Percentiles rank a stretch among this genome's conserved stretches.
Conservation (phyloP, 2,797 vertebrate species). For the Phalanger gymnotis region DNA sequence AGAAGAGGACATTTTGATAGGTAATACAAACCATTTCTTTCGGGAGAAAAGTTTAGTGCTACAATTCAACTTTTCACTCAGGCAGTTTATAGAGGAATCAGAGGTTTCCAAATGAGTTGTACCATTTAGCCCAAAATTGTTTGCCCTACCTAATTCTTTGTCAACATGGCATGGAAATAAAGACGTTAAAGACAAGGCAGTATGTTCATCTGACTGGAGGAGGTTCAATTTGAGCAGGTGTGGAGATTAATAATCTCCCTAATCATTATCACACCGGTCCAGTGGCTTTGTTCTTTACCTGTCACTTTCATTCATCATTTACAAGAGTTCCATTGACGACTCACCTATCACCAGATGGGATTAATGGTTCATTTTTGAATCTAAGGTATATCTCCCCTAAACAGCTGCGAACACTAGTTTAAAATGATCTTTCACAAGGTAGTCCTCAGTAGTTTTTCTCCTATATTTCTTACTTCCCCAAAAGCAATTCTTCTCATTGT, state of each 20-base stretch:
- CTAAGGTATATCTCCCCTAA: constrained; percentile 38
- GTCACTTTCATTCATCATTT: constrained; percentile 72
- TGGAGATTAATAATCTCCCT: constrained; percentile 21
- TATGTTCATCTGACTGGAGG: constrained; percentile 56
- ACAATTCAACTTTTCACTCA: not conserved
- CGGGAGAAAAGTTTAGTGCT: not conserved
- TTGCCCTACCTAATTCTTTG: constrained; percentile 23
- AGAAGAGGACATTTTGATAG: not conserved
- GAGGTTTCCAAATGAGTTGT: constrained; percentile 29
- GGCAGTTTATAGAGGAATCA: not conserved
- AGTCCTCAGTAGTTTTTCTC: constrained; percentile 36
- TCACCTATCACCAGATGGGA: constrained; percentile 61
- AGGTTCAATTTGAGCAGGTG: constrained; percentile 65
- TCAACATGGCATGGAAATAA: not conserved
- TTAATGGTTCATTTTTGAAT: constrained; percentile 62
- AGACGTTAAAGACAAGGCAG: constrained; percentile 26
- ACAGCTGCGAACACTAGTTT: constrained; percentile 46
- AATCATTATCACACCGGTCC: constrained; percentile 32
- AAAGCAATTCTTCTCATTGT: constrained; percentile 38
- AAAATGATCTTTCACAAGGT: not conserved
- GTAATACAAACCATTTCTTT: not conserved
- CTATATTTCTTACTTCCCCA: constrained; percentile 35
- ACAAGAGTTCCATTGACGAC: constrained; percentile 64
- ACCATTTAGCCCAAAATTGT: not conserved
- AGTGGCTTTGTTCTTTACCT: constrained; percentile 58